Base-by-base conservation (phyloP, 2,113 vertebrate genomes). In the Capreolus pygargus region DNA sequence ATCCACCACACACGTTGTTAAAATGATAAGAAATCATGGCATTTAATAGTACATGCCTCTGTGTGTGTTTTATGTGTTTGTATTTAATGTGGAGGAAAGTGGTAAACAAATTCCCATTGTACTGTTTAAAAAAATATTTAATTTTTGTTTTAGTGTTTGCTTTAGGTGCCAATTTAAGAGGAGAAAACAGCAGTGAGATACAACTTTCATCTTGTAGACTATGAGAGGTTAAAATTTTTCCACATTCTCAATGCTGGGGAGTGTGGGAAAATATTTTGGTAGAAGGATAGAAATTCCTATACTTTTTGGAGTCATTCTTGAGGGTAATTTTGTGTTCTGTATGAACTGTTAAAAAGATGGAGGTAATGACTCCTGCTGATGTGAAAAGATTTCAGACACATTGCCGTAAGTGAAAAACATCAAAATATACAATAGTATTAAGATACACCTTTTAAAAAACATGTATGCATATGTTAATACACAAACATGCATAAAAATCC, bases 191-290 rank as follows among this genome's bases (percentile, higher is more conserved):
- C 50, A 87, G 1, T 64, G 47, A n/a, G 78, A 28, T 67, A 67
- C 28, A 7, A 85, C 14, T 79, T 92, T 79, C 6, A 28, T 90
- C n/a, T 61, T 95, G 79, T 87, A 60, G 52, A 60, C 36, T 33
- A 70, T 86, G 54, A 45, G 50, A 91, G 30, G 83, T 86, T 90
- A 36, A 79, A 70, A 36, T 64, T 85, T 91, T 93, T 95, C 76
- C 93, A 83, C 43, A 87, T 19, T 85, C 64, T 95, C 3, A 79
- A 33, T 47, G 58, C 57, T 95, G 50, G 27, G 70, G 47, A 82
- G 58, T 89, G 7, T 28, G 36, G 17, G 50, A 54, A 90, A 86
- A 79, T 50, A 70, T 33, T 39, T 61, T 79, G 47, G 28, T 61
- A 21, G 64, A 70, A 91, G 58, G 81, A 25, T 93, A 86, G 86